Conservation (phyloP, 2,888 invertebrate genomes). For the Drosophila formosana region DNA sequence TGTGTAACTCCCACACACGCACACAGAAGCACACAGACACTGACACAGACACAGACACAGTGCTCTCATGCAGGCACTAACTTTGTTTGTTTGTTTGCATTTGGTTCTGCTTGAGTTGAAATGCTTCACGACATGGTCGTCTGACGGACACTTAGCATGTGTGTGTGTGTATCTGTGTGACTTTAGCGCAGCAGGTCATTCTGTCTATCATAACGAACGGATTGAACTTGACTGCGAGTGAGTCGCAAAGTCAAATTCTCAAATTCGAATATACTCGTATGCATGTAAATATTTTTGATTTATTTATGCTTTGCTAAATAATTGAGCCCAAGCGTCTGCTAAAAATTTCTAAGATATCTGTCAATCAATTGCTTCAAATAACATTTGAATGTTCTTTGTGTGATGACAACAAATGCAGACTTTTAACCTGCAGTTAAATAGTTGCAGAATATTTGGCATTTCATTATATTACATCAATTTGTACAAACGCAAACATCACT, state of each 20-base stretch:
- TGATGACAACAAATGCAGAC: too few species aligned
- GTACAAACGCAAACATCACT: too few species aligned
- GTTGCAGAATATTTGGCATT: too few species aligned
- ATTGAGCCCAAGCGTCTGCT: neutral
- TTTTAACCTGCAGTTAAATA: too few species aligned
- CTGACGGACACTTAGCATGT: constrained; percentile 16
- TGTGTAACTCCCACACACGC: constrained; percentile 46
- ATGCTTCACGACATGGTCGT: constrained; percentile 41
- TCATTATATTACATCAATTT: too few species aligned
- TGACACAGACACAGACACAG: constrained; percentile 3
- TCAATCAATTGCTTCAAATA: too few species aligned
- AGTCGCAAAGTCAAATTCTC: constrained; percentile 47
- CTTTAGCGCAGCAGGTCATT: constrained; percentile 69
- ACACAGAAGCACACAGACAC: constrained; percentile 18
- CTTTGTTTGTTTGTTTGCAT: constrained; percentile 66
- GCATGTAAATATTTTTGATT: too few species aligned
- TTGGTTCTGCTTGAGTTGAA: constrained; percentile 68
- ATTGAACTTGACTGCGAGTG: constrained; percentile 59
- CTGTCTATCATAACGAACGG: constrained; percentile 27
- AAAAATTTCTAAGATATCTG: neutral
- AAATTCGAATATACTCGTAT: too few species aligned
- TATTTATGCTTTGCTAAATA: neutral
- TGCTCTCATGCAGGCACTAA: constrained; percentile 44
- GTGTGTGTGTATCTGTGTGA: constrained; percentile 32
- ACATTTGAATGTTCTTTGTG: too few species aligned